phyloP scores from a whole-genome alignment of 2,113 vertebrate species.

The Tragulus kanchil region DNA sequence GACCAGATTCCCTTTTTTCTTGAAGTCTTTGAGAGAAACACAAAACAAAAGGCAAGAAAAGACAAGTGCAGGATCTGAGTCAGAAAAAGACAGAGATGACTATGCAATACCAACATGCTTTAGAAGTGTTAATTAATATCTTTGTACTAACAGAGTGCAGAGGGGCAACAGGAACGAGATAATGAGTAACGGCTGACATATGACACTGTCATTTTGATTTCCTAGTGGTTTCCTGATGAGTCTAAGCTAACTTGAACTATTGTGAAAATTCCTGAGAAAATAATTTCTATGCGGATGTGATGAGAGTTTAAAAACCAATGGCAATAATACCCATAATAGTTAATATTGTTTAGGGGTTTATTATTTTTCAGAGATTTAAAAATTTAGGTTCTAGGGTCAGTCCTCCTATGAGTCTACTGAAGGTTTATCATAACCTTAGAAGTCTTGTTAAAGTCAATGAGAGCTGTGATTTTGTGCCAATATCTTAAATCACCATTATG shows the following conservation, averaged over 20 bases:
- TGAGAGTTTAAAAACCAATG: not conserved
- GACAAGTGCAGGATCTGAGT: not conserved
- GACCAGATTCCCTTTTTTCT: not conserved
- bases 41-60: constrained; percentile 34
- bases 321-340: not conserved
- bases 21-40: constrained; percentile 55
- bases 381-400: no score
- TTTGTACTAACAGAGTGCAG: not conserved
- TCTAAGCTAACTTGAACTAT: not conserved
- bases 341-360: not conserved
- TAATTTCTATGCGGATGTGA: constrained; percentile 2
- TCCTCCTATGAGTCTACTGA: no score
- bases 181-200: not conserved
- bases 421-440: no score
- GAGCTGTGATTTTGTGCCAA: no score
- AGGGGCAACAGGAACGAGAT: not conserved
- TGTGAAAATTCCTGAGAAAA: not conserved
- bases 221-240: not conserved
- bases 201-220: not conserved
- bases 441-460: no score
- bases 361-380: not conserved
- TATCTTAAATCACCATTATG: no score
- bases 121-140: not conserved
- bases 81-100: not conserved
- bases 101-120: not conserved